These are phyloP conservation scores for Muntiacus muntjak DNA, from an alignment of 2,113 vertebrate species.

Conservation along the genomic window DNA sequence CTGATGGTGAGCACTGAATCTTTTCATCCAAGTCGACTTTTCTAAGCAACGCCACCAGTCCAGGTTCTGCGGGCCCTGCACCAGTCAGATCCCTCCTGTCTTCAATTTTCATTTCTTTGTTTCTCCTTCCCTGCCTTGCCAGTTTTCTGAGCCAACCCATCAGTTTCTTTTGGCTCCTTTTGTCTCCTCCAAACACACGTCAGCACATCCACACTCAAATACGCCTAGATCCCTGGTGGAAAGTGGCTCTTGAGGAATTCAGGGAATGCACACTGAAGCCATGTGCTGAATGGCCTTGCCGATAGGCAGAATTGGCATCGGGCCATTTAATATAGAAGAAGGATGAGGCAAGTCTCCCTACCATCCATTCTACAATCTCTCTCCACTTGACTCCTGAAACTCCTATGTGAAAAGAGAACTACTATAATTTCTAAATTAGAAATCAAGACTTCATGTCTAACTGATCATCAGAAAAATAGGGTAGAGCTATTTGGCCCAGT, in stretches of 20 bases:
- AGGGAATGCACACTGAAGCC: background rate
- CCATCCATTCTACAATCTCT: background rate
- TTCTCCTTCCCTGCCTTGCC: background rate
- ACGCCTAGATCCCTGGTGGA: conserved; percentile 30
- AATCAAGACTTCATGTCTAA: background rate
- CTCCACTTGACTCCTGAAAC: background rate
- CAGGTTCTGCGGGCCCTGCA: background rate
- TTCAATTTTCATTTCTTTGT: background rate
- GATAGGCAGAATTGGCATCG: background rate
- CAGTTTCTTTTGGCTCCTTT: background rate
- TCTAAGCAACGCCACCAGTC: background rate
- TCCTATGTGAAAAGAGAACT: background rate
- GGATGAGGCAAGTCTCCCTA: background rate
- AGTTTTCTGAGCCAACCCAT: background rate
- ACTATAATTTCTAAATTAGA: background rate
- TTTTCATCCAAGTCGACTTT: conserved; percentile 19
- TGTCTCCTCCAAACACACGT: background rate
- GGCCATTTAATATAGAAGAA: background rate
- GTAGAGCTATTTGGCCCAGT: background rate
- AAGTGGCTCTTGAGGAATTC: conserved; percentile 36
- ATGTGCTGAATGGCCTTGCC: background rate
- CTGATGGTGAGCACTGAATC: background rate
- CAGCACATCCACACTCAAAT: background rate
- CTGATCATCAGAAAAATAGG: background rate
- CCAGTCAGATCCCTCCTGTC: background rate